phyloP scores from a whole-genome alignment of 2,113 vertebrate species.

The Nibea coibor region DNA sequence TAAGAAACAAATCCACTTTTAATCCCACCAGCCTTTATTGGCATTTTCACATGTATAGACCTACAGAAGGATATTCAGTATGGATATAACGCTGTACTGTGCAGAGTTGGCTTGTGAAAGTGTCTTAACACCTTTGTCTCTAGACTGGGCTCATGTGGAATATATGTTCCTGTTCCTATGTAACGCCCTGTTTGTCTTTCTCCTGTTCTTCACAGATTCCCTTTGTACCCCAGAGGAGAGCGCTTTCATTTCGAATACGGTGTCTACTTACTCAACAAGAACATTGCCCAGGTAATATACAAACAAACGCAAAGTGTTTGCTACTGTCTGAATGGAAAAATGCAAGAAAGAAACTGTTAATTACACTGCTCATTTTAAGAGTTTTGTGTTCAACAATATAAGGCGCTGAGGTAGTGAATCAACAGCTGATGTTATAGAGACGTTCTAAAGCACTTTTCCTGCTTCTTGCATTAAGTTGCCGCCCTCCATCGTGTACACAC shows the following conservation, averaged over 20 bases:
- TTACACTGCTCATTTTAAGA: not conserved
- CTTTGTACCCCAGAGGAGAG: conserved; percentile 94
- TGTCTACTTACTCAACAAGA: conserved; percentile 99
- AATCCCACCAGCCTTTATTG: conserved; percentile 26
- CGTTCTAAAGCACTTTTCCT: not conserved
- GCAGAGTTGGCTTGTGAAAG: not conserved
- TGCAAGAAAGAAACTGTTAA: not conserved
- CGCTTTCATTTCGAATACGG: conserved; percentile 98
- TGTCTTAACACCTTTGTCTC: conserved; percentile 20
- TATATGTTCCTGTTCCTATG: conserved; percentile 20
- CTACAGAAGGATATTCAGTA: conserved; percentile 14
- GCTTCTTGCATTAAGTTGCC: not conserved
- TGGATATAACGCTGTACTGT: conserved; percentile 11
- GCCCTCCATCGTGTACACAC: not conserved
- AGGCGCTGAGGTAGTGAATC: not conserved
- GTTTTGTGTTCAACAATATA: not conserved
- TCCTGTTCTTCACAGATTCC: conserved; percentile 87
- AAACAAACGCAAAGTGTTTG: not conserved
- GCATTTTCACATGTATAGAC: conserved; percentile 10
- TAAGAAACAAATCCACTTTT: conserved; percentile 23
- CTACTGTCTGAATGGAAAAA: not conserved
- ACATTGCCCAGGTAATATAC: conserved; percentile 94
- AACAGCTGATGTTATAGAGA: not conserved
- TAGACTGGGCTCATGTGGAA: not conserved
- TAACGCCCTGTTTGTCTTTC: conserved; percentile 32